Percentiles rank a stretch among this genome's conserved stretches.
phyloP scores from a whole-genome alignment of 2,797 vertebrate species.

The Pseudomugil gertrudae region DNA sequence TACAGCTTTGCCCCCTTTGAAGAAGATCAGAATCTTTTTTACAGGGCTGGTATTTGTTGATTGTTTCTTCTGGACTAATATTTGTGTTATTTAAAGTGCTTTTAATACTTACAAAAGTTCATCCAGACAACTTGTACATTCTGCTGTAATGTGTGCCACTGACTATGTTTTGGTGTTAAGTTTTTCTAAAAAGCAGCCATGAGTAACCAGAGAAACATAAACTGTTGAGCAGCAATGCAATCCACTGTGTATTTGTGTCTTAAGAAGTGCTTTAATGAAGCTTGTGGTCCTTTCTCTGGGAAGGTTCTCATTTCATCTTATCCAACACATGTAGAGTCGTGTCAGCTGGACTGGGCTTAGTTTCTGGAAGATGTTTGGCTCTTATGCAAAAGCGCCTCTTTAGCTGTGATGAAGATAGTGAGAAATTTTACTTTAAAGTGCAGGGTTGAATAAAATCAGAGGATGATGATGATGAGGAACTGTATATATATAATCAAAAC shows the following conservation, averaged over 20 bases:
- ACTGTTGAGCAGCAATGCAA: background rate
- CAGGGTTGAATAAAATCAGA: no score
- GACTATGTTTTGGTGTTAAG: constrained; percentile 9
- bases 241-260: constrained; percentile 3
- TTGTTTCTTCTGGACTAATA: constrained; percentile 28
- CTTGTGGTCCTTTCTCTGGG: background rate
- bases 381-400: no score
- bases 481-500: no score
- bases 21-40: constrained; percentile 55
- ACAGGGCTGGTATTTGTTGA: constrained; percentile 41
- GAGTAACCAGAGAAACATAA: constrained; percentile 9
- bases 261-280: background rate
- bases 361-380: no score
- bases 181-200: constrained; percentile 7
- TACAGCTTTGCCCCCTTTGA: constrained; percentile 46
- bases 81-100: constrained; percentile 65
- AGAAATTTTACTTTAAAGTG: no score
- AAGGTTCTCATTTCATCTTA: no score
- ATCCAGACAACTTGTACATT: constrained; percentile 49
- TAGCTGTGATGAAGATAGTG: no score
- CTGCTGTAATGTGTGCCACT: constrained; percentile 32
- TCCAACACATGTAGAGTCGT: no score
- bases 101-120: constrained; percentile 50
- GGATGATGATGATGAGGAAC: no score
- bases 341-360: no score